phyloP scores from a whole-genome alignment of 2,888 invertebrate species.

The Barypeithes pellucidus region DNA sequence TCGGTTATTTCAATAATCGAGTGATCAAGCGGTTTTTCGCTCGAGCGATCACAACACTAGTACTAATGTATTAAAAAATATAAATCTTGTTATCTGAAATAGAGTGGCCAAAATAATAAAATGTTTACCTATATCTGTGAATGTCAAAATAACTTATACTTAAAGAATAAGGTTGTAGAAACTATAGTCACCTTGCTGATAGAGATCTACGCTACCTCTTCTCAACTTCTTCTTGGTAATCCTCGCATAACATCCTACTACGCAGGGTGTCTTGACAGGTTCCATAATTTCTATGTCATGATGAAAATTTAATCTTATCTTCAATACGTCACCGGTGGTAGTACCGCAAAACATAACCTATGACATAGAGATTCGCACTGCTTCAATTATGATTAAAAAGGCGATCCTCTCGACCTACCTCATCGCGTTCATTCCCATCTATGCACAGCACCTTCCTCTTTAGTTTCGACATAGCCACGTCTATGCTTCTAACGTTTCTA shows the following conservation, averaged over 20 bases:
- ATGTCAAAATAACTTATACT: too few relatives aligned
- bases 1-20: too few relatives aligned
- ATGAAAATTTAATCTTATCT: conserved; percentile 76
- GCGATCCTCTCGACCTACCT: too few relatives aligned
- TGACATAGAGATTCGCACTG: too few relatives aligned
- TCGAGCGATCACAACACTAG: too few relatives aligned
- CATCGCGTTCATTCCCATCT: conserved; percentile 80
- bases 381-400: conserved; percentile 3
- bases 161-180: neutral
- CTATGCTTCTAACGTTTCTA: conserved; percentile 76
- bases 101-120: too few relatives aligned
- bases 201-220: conserved; percentile 74
- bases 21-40: too few relatives aligned
- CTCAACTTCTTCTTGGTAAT: conserved; percentile 71
- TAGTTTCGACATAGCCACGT: conserved; percentile 85
- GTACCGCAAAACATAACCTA: conserved; percentile 87
- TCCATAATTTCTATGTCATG: conserved; percentile 74
- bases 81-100: too few relatives aligned
- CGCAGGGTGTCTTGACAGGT: conserved; percentile 73
- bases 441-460: conserved; percentile 85
- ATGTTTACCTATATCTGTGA: too few relatives aligned
- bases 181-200: conserved; percentile 72
- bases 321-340: conserved; percentile 83
- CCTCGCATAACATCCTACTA: conserved; percentile 77
- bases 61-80: too few relatives aligned